phyloP scores from a whole-genome alignment of 37 sponge, comb jelly and placozoan species.

The Aplysina aerophoba region DNA sequence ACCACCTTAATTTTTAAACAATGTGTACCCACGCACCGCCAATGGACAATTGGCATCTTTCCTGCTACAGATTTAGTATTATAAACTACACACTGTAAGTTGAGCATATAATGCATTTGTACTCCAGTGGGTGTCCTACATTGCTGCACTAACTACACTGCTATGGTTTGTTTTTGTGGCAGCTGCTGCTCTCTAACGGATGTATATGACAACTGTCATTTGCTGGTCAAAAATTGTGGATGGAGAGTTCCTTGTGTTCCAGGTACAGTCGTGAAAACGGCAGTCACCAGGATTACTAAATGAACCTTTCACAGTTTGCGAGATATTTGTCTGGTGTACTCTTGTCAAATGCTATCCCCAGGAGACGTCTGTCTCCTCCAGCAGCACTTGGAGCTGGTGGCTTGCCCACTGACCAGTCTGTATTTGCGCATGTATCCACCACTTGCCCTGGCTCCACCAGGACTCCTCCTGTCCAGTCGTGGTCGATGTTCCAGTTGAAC shows the following conservation, averaged over 20 bases:
- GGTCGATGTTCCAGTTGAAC: conserved; percentile 46
- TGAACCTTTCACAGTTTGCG: conserved; percentile 12
- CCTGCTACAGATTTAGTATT: no score
- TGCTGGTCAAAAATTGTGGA: background rate
- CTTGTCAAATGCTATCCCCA: conserved; percentile 40
- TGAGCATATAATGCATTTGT: no score
- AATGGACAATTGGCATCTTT: no score
- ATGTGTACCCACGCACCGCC: no score
- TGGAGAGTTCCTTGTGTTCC: no score
- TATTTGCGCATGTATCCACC: conserved; percentile 7
- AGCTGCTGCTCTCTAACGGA: no score
- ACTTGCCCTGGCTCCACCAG: conserved; percentile 31
- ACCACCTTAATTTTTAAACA: no score
- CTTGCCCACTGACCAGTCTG: background rate
- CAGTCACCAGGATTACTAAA: background rate
- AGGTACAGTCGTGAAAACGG: background rate
- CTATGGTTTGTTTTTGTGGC: no score
- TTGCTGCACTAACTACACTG: no score
- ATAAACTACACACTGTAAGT: no score
- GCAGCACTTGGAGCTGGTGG: conserved; percentile 35
- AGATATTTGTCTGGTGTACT: background rate
- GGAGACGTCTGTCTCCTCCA: background rate
- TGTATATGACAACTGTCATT: conserved; percentile 25
- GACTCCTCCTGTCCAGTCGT: conserved; percentile 43
- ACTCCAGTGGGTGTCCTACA: no score